Conservation (phyloP, 2,113 vertebrate species). For the Corythaixoides concolor region DNA sequence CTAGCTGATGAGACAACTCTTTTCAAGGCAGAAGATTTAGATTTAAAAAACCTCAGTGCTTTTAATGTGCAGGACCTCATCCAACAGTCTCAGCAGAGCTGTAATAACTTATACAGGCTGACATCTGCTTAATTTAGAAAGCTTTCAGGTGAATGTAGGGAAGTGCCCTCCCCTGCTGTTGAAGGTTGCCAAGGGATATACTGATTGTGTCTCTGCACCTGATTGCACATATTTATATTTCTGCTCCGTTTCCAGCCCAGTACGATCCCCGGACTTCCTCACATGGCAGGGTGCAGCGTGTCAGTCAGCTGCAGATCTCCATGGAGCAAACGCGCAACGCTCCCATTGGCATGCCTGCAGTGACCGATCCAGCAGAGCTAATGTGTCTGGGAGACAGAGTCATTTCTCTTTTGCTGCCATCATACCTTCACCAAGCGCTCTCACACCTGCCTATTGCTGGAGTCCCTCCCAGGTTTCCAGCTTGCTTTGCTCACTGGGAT, state of each 20-base stretch:
- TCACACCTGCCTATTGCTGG: not conserved
- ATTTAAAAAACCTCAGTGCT: rapidly evolving
- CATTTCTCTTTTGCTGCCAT: not conserved
- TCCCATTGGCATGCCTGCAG: not conserved
- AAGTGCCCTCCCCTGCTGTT: not conserved
- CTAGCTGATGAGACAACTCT: not conserved
- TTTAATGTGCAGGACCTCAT: not conserved
- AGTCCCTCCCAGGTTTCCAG: not conserved
- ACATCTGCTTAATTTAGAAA: not conserved
- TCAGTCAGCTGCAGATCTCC: not conserved
- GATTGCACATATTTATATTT: not conserved
- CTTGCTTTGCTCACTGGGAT: not conserved
- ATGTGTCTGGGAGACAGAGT: not conserved
- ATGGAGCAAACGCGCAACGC: rapidly evolving
- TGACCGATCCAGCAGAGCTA: not conserved
- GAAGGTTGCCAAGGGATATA: not conserved
- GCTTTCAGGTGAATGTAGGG: not conserved
- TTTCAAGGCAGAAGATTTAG: not conserved
- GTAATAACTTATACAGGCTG: not conserved
- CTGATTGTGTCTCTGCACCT: not conserved
- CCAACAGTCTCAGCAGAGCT: not conserved
- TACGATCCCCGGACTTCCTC: not conserved
- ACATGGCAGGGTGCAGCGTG: not conserved
- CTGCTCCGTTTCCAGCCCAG: not conserved
- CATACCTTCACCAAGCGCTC: not conserved